phyloP scores from a whole-genome alignment of 2,888 invertebrate species.

The Pyrgus malvae region DNA sequence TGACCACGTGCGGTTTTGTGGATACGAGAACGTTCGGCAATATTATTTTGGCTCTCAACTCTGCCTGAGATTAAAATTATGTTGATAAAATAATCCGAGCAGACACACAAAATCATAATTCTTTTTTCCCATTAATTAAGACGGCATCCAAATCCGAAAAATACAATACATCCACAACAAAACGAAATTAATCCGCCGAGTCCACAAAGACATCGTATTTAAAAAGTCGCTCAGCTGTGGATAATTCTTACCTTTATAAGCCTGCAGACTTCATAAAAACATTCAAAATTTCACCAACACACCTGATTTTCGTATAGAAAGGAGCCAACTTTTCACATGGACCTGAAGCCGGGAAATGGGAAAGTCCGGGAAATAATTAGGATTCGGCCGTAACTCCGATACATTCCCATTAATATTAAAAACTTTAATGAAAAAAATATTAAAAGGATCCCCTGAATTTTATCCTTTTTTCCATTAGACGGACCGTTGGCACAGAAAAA shows the following conservation, averaged over 20 bases:
- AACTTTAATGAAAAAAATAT: constrained; percentile 82
- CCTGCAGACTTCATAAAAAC: constrained; percentile 26
- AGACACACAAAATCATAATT: not conserved
- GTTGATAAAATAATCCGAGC: too few species aligned
- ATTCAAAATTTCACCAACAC: constrained; percentile 35
- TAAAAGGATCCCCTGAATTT: constrained; percentile 71
- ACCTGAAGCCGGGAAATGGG: constrained; percentile 58
- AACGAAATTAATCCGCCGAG: constrained; percentile 22
- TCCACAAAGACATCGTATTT: constrained; percentile 23
- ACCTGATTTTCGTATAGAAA: constrained; percentile 38
- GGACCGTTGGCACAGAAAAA: constrained; percentile 44
- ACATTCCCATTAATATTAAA: constrained; percentile 78
- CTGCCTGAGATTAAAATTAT: too few species aligned
- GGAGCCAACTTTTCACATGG: constrained; percentile 31
- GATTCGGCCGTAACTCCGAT: constrained; percentile 54
- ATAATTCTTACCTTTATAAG: constrained; percentile 30
- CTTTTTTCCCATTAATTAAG: too few species aligned
- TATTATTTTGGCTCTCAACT: too few species aligned
- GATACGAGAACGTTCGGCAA: too few species aligned
- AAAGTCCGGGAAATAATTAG: constrained; percentile 69
- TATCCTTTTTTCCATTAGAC: constrained; percentile 80
- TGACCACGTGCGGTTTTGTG: too few species aligned
- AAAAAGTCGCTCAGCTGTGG: constrained; percentile 24
- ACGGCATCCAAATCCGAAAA: not conserved
- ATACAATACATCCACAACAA: constrained; percentile 11